phyloP scores from a whole-genome alignment of 2,888 invertebrate genomes.

The Leptinotarsa rubiginosa region DNA sequence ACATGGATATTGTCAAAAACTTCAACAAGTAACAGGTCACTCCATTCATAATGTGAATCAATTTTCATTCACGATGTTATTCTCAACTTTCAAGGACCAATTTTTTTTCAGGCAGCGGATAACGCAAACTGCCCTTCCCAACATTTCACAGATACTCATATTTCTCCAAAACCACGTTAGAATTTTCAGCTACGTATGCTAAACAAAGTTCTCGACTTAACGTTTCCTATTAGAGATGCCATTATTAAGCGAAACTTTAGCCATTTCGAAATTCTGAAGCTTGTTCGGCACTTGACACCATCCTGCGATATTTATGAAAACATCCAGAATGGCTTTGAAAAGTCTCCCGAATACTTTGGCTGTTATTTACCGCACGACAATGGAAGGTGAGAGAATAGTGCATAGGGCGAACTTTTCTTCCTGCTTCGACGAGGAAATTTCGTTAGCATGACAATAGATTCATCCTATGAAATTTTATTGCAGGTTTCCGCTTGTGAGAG shows the following conservation, averaged over 20 bases:
- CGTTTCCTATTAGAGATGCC: background rate
- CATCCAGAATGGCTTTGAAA: conserved; percentile 1
- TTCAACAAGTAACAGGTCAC: too few relatives aligned
- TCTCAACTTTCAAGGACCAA: too few relatives aligned
- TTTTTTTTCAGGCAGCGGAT: background rate
- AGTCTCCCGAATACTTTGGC: background rate
- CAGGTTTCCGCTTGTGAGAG: too few relatives aligned
- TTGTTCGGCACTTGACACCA: conserved; percentile 6
- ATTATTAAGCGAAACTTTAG: conserved; percentile 1
- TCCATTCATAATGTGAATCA: too few relatives aligned
- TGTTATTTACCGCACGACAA: conserved; percentile 2
- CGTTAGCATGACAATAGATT: background rate
- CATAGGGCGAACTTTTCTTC: background rate
- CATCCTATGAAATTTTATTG: background rate
- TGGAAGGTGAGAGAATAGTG: background rate
- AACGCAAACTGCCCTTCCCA: background rate
- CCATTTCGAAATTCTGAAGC: conserved; percentile 3
- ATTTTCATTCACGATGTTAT: too few relatives aligned
- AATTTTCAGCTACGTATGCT: conserved; percentile 9
- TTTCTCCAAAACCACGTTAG: background rate
- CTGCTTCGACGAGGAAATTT: background rate
- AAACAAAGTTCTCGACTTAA: background rate
- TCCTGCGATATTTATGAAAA: conserved; percentile 8
- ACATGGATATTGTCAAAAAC: too few relatives aligned
- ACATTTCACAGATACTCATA: background rate